These are phyloP conservation scores for Chrosomus eos DNA, from an alignment of 2,797 vertebrate genomes.

Conservation along the genomic window DNA sequence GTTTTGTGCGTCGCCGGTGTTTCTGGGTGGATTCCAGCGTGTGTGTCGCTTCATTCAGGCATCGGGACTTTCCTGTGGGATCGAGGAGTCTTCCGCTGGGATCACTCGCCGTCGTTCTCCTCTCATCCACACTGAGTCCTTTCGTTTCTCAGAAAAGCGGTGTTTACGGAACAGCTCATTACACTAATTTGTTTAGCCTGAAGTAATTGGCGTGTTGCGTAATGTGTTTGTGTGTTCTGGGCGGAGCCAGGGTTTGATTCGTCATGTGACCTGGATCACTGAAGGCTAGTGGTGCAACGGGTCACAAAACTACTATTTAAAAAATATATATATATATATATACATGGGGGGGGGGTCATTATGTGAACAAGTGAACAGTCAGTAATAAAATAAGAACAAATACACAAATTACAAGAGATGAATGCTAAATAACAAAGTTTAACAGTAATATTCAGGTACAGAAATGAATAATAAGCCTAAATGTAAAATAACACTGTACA, in stretches of 20 bases:
- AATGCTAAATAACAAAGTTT: no score
- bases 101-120: neutral
- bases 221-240: neutral
- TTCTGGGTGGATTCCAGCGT: constrained; percentile 42
- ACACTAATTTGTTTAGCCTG: neutral
- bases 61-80: neutral
- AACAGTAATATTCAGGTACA: no score
- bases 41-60: neutral
- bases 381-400: no score
- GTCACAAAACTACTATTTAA: no score
- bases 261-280: neutral
- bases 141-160: neutral
- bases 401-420: no score
- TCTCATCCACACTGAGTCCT: neutral
- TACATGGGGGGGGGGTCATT: no score
- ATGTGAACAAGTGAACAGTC: no score
- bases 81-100: neutral
- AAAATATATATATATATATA: no score
- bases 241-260: neutral
- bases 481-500: no score
- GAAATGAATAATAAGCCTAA: no score
- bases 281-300: neutral
- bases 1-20: neutral
- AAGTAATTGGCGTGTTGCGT: neutral
- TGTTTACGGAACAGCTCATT: neutral